Evolutionary conservation across 2,888 invertebrate species (phyloP), one percentile per base, ranked within the genome.

Genomic region (Papilio protenor): DNA sequence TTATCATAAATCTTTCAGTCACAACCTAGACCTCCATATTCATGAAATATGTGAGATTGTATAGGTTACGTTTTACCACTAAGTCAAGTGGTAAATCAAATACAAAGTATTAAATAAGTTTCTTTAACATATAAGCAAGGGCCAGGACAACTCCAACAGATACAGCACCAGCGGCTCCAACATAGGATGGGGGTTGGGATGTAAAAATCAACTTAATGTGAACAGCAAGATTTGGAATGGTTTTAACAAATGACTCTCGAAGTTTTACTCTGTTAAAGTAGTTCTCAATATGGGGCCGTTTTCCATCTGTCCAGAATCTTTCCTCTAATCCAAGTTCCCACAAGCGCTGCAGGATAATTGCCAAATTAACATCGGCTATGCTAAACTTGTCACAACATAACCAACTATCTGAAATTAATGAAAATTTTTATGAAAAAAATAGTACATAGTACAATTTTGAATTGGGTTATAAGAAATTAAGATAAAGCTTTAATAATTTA

Each of bases 341-440:
- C 16, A 97, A 90, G 47, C 97, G 95, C 86, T 97, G 96, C 73
- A 97, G 89, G 6, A 97, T 90, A 52, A 97, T 91, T 16, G 96
- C 95, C 80, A 97, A 90, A 80, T 95, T 96, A 45, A 97, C 95
- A 89, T 97, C 97, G 12, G 97, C 97, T 81, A 97, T 95, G 18
- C 96, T 96, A 82, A 97, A 96, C 64, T 94, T 91, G 81, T 96
- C 95, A 78, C 96, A 95, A 84, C 96, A 96, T 77, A 97, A 87
- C 97, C 97, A 97, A 89, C 93, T 91, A 82, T 95, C 95, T 96
- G 88, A 74, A 95, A 77, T 16, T 27, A 1, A 49, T 70, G 27
- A 66, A 33, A 1, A 59, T 66, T 40, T 49, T 12, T 33, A 52
- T 45, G 10, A 64, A 77, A 47, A 47, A 71, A 77, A 49, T 2